Evolutionary conservation across 2,888 invertebrate species (phyloP), one percentile per base, ranked within the genome.

Genomic region (Mythimna impura): DNA sequence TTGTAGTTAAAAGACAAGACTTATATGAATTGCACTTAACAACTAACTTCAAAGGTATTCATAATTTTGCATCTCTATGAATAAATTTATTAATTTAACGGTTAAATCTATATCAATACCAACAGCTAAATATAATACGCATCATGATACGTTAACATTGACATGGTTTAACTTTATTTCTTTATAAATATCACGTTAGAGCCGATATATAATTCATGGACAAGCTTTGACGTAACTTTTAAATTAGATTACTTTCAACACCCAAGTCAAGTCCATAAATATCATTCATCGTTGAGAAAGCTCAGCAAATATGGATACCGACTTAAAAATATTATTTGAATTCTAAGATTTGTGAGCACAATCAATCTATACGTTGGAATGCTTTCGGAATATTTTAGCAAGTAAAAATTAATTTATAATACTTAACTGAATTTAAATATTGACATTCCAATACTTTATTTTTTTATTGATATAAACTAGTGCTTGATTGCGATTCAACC

Each of bases 221-320:
- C 65, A 60, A 63, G 63, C 71, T 74, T 72, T 73, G 61, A 69
- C 66, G 79, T 74, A 77, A 84, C 69, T 60, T 81, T 72, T 40
- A 40, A 76, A 72, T 73, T 81, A 70, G 72, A 83, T 81, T 81
- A 81, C 68, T 81, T 78, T 68, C 83, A 67, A 74, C 83, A 84
- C 74, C 68, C 73, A 64, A 57, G 52, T 61, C 36, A 65, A 75
- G 30, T 40, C 57, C 60, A 73, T 74, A 71, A 66, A 65, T 73
- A 60, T 10, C 43, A 64, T 7, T 25, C 30, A 54, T 57, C 25
- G 40, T 75, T 73, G 69, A 60, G 73, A 74, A 82, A 82, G 69
- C 67, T 70, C n/a, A 62, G 7, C 17, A 57, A 71, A 69, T 58
- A 40, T 40, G n/a, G 25, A 14, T 22, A 55, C 50, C 55, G 50